A percentile compares a stretch with the other conserved stretches of the same genome.
These are phyloP conservation scores for Paramormyrops kingsleyae DNA, from an alignment of 2,113 vertebrate genomes.

Conservation along the genomic window DNA sequence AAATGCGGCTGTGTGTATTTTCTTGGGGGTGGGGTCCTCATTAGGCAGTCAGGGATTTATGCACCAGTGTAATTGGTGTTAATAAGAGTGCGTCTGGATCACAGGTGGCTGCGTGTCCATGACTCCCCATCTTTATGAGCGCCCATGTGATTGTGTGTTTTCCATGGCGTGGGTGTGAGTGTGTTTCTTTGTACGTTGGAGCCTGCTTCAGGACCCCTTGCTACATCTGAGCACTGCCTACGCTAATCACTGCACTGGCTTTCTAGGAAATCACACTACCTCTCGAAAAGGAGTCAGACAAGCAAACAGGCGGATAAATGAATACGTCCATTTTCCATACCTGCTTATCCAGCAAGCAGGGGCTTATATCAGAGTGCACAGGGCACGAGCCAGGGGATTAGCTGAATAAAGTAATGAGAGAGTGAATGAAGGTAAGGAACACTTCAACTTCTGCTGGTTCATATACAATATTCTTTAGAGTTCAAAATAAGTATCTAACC, in stretches of 20 bases:
- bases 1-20: no score
- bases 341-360: background rate
- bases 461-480: background rate
- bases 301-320: background rate
- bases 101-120: slow-evolving; percentile 66
- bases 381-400: background rate
- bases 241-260: background rate
- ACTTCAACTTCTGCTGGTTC: background rate
- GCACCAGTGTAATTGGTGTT: slow-evolving; percentile 72
- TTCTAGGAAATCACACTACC: background rate
- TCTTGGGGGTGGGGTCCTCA: no score
- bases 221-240: background rate
- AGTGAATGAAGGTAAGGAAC: background rate
- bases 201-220: background rate
- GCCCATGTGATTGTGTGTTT: slow-evolving; percentile 67
- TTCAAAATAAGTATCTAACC: background rate
- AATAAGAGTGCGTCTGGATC: slow-evolving; percentile 69
- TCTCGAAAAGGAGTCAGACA: background rate
- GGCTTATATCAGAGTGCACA: background rate
- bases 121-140: slow-evolving; percentile 48
- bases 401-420: background rate
- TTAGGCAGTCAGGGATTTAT: slow-evolving; percentile 51
- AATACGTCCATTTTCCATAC: background rate
- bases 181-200: background rate
- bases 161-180: slow-evolving; percentile 56